Evolutionary conservation across 2,113 vertebrate species (phyloP).

Genomic region (Platichthys flesus): DNA sequence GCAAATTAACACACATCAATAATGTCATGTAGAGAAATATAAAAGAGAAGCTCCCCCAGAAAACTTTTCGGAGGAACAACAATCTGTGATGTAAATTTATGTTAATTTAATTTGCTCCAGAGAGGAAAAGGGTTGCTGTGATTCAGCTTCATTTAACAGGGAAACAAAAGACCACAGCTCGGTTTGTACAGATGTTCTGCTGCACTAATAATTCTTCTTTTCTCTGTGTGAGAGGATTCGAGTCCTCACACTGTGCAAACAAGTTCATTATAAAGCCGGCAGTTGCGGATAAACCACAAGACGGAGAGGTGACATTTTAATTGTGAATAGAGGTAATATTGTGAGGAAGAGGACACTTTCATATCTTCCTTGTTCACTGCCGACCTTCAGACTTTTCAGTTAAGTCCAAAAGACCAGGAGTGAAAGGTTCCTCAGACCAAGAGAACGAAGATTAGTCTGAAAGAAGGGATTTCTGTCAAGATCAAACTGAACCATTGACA

Average conservation of each 20-base stretch:
- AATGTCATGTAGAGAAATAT: conserved; percentile 43
- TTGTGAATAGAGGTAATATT: not conserved
- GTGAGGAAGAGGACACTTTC: no score
- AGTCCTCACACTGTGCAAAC: not conserved
- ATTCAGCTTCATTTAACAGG: conserved; percentile 72
- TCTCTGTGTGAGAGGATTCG: not conserved
- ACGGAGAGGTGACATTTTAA: not conserved
- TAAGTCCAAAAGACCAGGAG: no score
- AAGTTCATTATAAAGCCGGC: conserved; percentile 18
- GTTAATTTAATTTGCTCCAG: conserved; percentile 64
- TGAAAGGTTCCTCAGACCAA: no score
- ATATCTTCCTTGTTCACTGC: no score
- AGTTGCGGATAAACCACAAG: not conserved
- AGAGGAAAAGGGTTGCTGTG: conserved; percentile 45
- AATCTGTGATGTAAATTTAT: conserved; percentile 70
- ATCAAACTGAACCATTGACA: no score
- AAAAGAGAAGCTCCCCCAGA: conserved; percentile 23
- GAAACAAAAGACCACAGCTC: conserved; percentile 60
- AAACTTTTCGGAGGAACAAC: conserved; percentile 48
- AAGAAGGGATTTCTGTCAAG: no score
- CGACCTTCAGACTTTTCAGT: no score
- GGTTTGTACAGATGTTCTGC: conserved; percentile 40
- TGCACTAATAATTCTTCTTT: conserved; percentile 15
- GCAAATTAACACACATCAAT: conserved; percentile 55
- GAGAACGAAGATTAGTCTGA: no score